These are phyloP conservation scores for Lysandra coridon DNA, from an alignment of 2,888 invertebrate genomes.

Conservation along the genomic window DNA sequence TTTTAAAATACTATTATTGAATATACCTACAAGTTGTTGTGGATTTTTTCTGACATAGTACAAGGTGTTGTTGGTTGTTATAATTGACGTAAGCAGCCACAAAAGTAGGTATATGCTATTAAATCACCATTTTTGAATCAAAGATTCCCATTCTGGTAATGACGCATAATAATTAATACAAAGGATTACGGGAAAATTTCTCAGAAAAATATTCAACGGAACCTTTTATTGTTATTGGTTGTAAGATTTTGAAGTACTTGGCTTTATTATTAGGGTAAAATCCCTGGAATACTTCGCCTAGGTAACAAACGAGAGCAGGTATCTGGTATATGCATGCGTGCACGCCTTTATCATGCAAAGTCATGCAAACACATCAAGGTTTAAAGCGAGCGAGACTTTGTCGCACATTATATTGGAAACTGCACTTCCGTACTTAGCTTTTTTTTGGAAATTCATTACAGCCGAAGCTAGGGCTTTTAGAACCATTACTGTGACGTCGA, in stretches of 20 bases:
- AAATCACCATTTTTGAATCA: neutral
- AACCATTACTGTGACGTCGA: neutral
- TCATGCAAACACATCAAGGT: neutral
- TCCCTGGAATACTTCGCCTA: neutral
- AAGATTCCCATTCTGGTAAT: neutral
- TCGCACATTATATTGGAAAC: neutral
- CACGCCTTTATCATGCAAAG: constrained; percentile 1
- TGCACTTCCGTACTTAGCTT: neutral
- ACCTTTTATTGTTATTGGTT: neutral
- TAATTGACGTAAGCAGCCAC: no score
- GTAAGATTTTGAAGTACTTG: neutral
- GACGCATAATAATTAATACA: neutral
- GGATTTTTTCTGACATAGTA: no score
- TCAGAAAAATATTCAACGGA: neutral
- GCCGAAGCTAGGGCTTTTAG: neutral
- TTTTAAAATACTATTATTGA: neutral
- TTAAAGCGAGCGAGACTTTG: neutral
- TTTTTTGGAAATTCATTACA: neutral
- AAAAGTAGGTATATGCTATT: neutral
- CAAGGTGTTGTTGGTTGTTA: no score
- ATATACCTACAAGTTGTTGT: neutral
- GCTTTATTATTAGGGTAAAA: neutral
- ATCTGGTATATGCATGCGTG: neutral
- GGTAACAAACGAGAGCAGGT: neutral
- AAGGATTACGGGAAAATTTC: neutral